Evolutionary conservation across 2,113 vertebrate species (phyloP).

Genomic region (Hystrix cristata): DNA sequence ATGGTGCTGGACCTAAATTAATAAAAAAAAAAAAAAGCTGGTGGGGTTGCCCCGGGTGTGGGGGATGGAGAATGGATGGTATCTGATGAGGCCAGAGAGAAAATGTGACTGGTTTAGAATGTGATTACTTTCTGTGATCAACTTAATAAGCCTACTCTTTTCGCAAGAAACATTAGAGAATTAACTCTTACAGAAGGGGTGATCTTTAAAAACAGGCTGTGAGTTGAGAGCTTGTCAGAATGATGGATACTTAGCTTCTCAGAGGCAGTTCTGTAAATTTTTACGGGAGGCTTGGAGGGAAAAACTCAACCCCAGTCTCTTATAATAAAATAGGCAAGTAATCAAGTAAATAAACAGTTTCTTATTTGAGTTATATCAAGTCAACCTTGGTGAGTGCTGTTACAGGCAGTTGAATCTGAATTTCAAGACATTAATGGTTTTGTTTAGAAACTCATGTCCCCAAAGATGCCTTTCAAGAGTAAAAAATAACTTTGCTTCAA

Average conservation of each 20-base stretch:
- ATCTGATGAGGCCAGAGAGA: background rate
- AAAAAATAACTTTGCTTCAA: background rate
- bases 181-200: constrained; percentile 31
- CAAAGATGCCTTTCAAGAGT: background rate
- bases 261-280: constrained; percentile 47
- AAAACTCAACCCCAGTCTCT: background rate
- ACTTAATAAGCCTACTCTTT: constrained; percentile 11
- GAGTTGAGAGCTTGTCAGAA: constrained; percentile 59
- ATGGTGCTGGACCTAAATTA: background rate
- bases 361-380: constrained; percentile 8
- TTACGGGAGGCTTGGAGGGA: background rate
- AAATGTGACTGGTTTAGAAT: background rate
- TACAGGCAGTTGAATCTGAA: background rate
- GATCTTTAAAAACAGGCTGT: constrained; percentile 44
- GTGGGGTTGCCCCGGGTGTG: background rate
- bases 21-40: background rate
- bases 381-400: background rate
- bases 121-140: background rate
- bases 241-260: constrained; percentile 48
- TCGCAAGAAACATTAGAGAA: constrained; percentile 2
- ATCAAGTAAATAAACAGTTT: constrained; percentile 56
- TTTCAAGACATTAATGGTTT: background rate
- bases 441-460: background rate
- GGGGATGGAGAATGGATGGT: background rate
- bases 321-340: constrained; percentile 51